Percentiles rank a stretch among this genome's conserved stretches.
phyloP scores from a whole-genome alignment of 2,113 vertebrate species.

The Myrmecophaga tridactyla region DNA sequence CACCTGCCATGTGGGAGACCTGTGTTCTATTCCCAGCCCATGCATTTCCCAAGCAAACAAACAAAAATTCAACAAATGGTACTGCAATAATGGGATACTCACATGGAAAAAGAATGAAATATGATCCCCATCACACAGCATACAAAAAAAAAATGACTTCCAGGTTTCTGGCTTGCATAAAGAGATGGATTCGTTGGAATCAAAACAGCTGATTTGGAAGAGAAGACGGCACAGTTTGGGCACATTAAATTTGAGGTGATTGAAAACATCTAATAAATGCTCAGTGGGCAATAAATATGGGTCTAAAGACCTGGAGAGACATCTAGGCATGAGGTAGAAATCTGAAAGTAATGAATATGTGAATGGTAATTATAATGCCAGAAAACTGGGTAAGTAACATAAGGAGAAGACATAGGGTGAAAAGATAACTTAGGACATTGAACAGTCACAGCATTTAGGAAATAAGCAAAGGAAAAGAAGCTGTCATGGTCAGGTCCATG shows the following conservation, averaged over 20 bases:
- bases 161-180: neutral
- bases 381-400: neutral
- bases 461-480: neutral
- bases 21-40: too few species aligned
- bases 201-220: neutral
- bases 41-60: too few species aligned
- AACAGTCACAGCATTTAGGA: neutral
- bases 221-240: neutral
- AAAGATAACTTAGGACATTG: neutral
- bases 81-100: too few species aligned
- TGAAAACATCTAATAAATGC: neutral
- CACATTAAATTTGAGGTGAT: neutral
- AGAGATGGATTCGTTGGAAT: neutral
- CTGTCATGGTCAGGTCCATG: too few species aligned
- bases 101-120: too few species aligned
- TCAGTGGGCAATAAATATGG: neutral
- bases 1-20: too few species aligned
- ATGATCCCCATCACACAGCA: too few species aligned
- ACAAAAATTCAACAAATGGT: too few species aligned
- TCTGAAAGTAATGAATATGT: neutral
- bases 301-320: neutral
- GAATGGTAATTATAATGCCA: neutral
- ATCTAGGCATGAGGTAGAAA: neutral
- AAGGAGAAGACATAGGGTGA: neutral
- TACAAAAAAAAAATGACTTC: too few species aligned